Evolutionary conservation across 2,888 invertebrate genomes (phyloP).

Genomic region (Andrena praecox): DNA sequence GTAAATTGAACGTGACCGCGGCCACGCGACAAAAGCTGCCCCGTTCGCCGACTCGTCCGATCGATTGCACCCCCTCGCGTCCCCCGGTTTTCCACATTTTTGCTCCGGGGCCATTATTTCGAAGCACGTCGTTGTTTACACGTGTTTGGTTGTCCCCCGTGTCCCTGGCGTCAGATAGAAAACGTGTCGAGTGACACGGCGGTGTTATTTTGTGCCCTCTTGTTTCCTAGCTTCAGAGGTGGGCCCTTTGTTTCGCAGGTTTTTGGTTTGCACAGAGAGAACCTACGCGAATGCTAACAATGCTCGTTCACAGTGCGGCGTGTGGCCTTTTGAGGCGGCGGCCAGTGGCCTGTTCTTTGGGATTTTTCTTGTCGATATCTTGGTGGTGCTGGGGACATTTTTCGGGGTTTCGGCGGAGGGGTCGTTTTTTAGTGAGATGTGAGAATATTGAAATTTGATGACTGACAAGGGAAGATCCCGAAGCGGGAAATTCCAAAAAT

Average conservation of each 20-base stretch:
- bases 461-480: no score
- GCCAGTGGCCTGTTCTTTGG: background rate
- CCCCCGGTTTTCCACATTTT: background rate
- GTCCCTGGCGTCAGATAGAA: background rate
- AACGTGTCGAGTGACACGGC: background rate
- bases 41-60: background rate
- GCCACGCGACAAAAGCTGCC: conserved; percentile 37
- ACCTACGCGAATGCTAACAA: conserved; percentile 21
- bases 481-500: no score
- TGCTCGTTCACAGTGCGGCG: conserved; percentile 32
- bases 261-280: conserved; percentile 16
- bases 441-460: no score
- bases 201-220: conserved; percentile 11
- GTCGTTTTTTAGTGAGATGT: no score
- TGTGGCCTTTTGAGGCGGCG: background rate
- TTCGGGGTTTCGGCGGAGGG: background rate
- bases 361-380: background rate
- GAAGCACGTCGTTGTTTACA: conserved; percentile 1
- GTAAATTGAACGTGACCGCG: conserved; percentile 55
- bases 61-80: background rate
- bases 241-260: background rate
- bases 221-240: background rate
- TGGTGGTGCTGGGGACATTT: background rate
- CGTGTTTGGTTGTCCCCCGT: background rate
- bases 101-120: background rate